Evolutionary conservation across 2,888 invertebrate genomes (phyloP), one percentile per base, ranked within the genome.

Genomic region (Lordiphosa fenestrarum): DNA sequence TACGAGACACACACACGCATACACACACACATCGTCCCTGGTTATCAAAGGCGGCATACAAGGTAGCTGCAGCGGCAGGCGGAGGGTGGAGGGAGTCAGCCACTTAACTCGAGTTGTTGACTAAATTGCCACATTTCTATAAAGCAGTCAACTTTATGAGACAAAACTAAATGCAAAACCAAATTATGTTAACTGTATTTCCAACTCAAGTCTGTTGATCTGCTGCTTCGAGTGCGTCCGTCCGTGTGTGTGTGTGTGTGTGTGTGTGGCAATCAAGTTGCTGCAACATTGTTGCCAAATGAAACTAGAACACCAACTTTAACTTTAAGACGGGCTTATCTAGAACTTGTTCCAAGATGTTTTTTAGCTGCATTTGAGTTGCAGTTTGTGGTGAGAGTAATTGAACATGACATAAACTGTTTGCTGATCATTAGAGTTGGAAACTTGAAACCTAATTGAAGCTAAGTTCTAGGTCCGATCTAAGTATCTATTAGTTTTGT

Each of bases 221-320:
- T 19, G 19, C 19, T 15, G 9, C 6, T 15, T 19, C 19, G 19
- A 19, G 4, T 19, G 19, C 19, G 19, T 19, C 15, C 15, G 15
- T 1, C 15, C n/a, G 25, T 42, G 7, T 44, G 19, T 35, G n/a
- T 42, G n/a, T 38, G 15, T 49, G 42, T 39, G 30, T 25, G 13
- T 38, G 15, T 47, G 36, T 53, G 48, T 35, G 19, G 23, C 38
- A 67, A 76, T 75, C 69, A 76, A 62, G 72, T 74, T 67, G 76
- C 67, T 21, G 69, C 84, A 83, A 81, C 81, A 73, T 53, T 85
- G 84, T 81, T 76, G 85, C 77, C 25, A 47, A 50, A 50, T 53
- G 36, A 74, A 76, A 66, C 59, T 83, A 76, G 75, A 83, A 75
- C 84, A 75, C 53, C 10, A 23, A 25, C 9, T 33, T 51, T 25